Evolutionary conservation across 2,888 invertebrate species (phyloP).

Genomic region (Serripes groenlandicus): DNA sequence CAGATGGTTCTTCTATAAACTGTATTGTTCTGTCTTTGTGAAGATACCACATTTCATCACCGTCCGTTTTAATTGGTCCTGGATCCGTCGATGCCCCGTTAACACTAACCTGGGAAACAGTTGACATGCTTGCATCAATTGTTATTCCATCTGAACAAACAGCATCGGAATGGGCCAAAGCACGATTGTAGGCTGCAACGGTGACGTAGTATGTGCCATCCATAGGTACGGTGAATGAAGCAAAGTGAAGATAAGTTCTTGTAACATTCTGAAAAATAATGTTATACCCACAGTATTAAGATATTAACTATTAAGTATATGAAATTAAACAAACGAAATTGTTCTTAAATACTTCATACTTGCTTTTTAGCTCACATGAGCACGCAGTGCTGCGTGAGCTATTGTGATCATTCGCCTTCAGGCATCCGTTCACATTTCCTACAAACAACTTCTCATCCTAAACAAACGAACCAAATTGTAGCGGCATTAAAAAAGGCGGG

Average conservation of each 20-base stretch:
- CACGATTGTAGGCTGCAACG: conserved; percentile 72
- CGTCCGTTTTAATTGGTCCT: conserved; percentile 37
- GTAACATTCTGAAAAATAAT: not conserved
- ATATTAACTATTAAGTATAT: too few relatives aligned
- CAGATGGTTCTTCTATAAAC: conserved; percentile 14
- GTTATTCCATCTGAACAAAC: conserved; percentile 73
- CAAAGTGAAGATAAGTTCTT: conserved; percentile 5
- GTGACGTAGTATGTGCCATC: conserved; percentile 68
- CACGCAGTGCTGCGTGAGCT: too few relatives aligned
- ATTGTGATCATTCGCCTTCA: too few relatives aligned
- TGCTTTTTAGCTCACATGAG: too few relatives aligned
- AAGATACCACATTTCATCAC: conserved; percentile 32
- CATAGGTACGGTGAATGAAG: conserved; percentile 49
- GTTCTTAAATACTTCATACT: too few relatives aligned
- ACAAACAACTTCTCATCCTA: too few relatives aligned
- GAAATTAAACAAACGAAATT: too few relatives aligned
- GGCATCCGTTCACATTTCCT: too few relatives aligned
- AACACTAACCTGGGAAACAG: conserved; percentile 54
- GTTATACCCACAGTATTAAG: too few relatives aligned
- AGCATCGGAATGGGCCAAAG: conserved; percentile 57
- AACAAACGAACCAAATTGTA: too few relatives aligned
- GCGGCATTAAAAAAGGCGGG: too few relatives aligned
- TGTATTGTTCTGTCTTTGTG: conserved; percentile 27
- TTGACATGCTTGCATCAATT: conserved; percentile 56
- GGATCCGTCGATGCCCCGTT: conserved; percentile 38